Conservation (phyloP, 2,113 vertebrate species). For the Neolamprologus modestus region DNA sequence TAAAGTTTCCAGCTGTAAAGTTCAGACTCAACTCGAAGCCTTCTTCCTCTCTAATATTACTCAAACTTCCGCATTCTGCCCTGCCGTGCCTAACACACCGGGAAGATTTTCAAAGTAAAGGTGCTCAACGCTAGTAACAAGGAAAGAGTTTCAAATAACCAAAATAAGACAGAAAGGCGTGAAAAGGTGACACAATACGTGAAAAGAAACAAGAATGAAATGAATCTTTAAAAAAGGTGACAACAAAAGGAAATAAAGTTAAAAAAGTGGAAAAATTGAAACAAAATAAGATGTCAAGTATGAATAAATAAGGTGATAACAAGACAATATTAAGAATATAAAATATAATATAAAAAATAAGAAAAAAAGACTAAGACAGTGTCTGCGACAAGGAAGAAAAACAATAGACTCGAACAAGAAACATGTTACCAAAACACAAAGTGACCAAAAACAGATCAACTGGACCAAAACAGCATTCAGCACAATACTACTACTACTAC, state of each 20-base stretch:
- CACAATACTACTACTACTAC: background rate
- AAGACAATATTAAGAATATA: background rate
- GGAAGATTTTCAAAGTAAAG: background rate
- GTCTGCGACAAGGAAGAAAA: background rate
- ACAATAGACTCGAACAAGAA: background rate
- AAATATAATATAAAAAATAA: background rate
- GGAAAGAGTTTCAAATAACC: background rate
- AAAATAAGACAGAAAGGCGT: background rate
- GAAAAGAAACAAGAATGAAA: background rate
- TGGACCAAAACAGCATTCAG: background rate
- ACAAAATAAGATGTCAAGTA: background rate
- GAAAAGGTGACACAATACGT: fast-evolving
- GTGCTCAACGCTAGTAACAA: background rate
- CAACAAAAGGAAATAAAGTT: background rate
- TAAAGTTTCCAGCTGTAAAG: background rate
- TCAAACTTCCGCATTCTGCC: slow-evolving; percentile 5
- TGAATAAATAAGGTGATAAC: background rate
- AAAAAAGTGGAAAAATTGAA: background rate
- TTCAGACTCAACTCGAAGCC: background rate
- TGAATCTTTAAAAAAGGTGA: background rate
- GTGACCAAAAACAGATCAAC: background rate
- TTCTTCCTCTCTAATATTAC: background rate
- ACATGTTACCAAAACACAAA: background rate
- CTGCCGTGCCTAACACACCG: fast-evolving
- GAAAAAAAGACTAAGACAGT: background rate